These are phyloP conservation scores for Nyctibius grandis DNA, from an alignment of 2,797 vertebrate species.

Conservation along the genomic window DNA sequence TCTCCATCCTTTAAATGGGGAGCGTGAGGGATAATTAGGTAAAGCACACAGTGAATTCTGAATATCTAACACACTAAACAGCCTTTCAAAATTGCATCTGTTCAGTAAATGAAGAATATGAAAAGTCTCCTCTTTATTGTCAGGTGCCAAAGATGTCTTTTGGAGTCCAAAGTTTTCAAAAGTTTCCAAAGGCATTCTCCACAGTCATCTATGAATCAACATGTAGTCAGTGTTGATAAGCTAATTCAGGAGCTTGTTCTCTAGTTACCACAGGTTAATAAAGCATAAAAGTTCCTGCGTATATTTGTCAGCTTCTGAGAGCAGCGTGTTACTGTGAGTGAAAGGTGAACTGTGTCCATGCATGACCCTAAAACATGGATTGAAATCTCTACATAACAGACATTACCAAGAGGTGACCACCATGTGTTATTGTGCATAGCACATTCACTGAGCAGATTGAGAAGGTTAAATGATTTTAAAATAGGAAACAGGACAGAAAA, in stretches of 20 bases:
- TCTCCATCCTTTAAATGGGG: background rate
- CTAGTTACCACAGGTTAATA: background rate
- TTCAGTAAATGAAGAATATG: background rate
- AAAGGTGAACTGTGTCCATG: background rate
- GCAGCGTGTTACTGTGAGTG: background rate
- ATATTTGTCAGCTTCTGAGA: background rate
- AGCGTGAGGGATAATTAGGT: background rate
- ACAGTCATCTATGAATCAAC: background rate
- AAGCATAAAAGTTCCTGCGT: background rate
- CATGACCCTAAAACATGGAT: background rate
- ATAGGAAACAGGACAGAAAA: background rate
- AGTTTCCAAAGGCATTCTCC: background rate
- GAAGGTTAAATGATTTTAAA: background rate
- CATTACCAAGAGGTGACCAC: background rate
- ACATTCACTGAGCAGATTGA: background rate
- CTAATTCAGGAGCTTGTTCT: conserved; percentile 22
- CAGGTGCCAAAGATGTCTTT: background rate
- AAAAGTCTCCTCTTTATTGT: background rate
- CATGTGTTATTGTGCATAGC: background rate
- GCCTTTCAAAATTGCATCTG: background rate
- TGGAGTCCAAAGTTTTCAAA: background rate
- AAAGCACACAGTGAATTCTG: background rate
- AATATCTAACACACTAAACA: background rate
- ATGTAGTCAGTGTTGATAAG: background rate
- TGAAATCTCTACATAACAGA: conserved; percentile 16